phyloP scores from a whole-genome alignment of 2,888 invertebrate genomes.

The Drosophila robusta region DNA sequence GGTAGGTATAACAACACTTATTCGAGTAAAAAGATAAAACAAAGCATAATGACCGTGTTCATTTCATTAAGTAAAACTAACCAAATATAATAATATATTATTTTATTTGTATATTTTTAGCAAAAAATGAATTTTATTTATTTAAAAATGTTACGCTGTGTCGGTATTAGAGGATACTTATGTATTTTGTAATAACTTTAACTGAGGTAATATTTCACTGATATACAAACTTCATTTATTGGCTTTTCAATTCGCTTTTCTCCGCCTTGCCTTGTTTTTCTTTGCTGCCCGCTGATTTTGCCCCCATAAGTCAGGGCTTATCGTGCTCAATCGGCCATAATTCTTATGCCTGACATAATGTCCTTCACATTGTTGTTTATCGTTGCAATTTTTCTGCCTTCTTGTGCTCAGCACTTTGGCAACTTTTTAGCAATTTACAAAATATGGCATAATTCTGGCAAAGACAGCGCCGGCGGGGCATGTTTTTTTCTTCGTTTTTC shows the following conservation, averaged over 20 bases:
- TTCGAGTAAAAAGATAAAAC: too few relatives aligned
- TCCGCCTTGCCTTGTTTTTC: not conserved
- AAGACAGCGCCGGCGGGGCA: conserved; percentile 31
- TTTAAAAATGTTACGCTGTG: too few relatives aligned
- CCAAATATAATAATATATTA: too few relatives aligned
- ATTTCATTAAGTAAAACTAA: too few relatives aligned
- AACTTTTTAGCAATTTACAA: conserved; percentile 75
- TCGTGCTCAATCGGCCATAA: conserved; percentile 69
- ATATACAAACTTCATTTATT: conserved; percentile 2
- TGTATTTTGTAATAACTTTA: not conserved
- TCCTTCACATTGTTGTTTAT: conserved; percentile 73
- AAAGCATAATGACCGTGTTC: too few relatives aligned
- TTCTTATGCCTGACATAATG: conserved; percentile 71
- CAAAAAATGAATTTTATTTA: too few relatives aligned
- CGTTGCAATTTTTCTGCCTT: conserved; percentile 48
- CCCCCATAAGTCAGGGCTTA: conserved; percentile 73
- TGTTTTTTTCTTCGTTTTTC: conserved; percentile 12
- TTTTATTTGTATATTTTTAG: too few relatives aligned
- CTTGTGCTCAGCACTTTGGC: conserved; percentile 51
- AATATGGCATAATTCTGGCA: conserved; percentile 72
- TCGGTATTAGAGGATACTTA: not conserved
- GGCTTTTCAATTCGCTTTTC: not conserved
- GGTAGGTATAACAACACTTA: too few relatives aligned
- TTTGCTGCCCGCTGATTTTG: conserved; percentile 65
- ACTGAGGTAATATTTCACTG: not conserved